A percentile compares a stretch with the other conserved stretches of the same genome.
Evolutionary conservation across 2,113 vertebrate species (phyloP).

Genomic region (Sciurus niger): DNA sequence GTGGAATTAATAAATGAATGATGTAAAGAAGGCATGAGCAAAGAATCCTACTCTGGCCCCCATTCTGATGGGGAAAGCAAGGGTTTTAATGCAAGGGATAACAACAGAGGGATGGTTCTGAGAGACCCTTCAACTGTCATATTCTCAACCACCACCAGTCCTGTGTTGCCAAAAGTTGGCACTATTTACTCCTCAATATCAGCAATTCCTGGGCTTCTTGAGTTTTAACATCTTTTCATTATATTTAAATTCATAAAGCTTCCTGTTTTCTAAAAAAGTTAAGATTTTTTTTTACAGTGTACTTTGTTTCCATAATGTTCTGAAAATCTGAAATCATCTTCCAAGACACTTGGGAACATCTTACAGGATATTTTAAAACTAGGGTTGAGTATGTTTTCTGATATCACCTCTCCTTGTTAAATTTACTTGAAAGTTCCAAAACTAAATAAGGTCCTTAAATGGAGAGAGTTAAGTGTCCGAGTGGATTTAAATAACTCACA

Average conservation of each 20-base stretch:
- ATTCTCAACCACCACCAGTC: neutral
- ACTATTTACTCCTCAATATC: neutral
- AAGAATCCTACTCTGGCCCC: neutral
- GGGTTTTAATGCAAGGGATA: neutral
- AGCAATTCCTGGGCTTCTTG: neutral
- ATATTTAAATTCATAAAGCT: slow-evolving; percentile 37
- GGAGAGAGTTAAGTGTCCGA: neutral
- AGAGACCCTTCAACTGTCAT: neutral
- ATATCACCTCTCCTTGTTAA: slow-evolving; percentile 17
- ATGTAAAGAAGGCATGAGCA: neutral
- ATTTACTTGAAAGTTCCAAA: slow-evolving; percentile 59
- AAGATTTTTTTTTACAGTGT: neutral
- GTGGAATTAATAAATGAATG: neutral
- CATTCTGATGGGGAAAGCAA: neutral
- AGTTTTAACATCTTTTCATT: slow-evolving; percentile 16
- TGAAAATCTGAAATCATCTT: slow-evolving; percentile 56
- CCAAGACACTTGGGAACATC: slow-evolving; percentile 47
- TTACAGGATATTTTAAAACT: slow-evolving; percentile 31
- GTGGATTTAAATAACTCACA: slow-evolving; percentile 50
- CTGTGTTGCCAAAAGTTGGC: neutral
- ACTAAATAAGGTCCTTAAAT: slow-evolving; percentile 53
- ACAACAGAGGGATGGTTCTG: neutral
- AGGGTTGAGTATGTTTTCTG: neutral
- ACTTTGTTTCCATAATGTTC: slow-evolving; percentile 46
- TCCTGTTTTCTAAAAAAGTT: slow-evolving; percentile 43